A percentile compares a stretch with the other conserved stretches of the same genome.
Evolutionary conservation across 2,797 vertebrate genomes (phyloP).

Genomic region (Rachycentron canadum): DNA sequence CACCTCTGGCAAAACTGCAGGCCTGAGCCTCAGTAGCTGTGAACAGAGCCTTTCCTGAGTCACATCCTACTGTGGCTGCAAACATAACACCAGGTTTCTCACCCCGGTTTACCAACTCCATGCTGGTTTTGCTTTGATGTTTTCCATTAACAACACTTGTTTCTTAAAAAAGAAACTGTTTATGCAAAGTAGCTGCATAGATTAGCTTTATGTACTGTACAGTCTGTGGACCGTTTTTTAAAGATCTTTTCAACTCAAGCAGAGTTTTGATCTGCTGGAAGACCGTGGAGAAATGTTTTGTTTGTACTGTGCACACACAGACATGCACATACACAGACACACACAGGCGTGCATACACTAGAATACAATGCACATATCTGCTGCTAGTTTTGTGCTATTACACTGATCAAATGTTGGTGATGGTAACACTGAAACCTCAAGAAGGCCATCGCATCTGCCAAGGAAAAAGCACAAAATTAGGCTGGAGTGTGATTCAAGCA

Average conservation of each 20-base stretch:
- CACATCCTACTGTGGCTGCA: constrained; percentile 61
- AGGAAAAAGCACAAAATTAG: not conserved
- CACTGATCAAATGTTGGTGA: not conserved
- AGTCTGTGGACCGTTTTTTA: not conserved
- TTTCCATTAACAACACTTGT: constrained; percentile 51
- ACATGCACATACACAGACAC: not conserved
- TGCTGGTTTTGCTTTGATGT: constrained; percentile 57
- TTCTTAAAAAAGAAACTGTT: constrained; percentile 43
- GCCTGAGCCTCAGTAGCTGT: constrained; percentile 34
- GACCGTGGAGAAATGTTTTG: not conserved
- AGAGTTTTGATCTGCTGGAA: not conserved
- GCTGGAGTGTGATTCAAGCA: constrained; percentile 1
- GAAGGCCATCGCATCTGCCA: not conserved
- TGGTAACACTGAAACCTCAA: not conserved
- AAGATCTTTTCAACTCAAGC: constrained; percentile 5
- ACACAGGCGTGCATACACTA: not conserved
- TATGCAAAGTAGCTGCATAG: not conserved
- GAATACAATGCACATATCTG: not conserved
- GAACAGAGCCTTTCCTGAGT: constrained; percentile 46
- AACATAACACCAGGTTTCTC: constrained; percentile 63
- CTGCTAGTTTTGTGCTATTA: not conserved
- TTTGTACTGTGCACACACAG: not conserved
- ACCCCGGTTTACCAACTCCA: constrained; percentile 33
- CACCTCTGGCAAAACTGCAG: constrained; percentile 63
- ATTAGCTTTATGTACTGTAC: not conserved